phyloP scores from a whole-genome alignment of 2,888 invertebrate genomes.

The Caenorhabditis imperialis region DNA sequence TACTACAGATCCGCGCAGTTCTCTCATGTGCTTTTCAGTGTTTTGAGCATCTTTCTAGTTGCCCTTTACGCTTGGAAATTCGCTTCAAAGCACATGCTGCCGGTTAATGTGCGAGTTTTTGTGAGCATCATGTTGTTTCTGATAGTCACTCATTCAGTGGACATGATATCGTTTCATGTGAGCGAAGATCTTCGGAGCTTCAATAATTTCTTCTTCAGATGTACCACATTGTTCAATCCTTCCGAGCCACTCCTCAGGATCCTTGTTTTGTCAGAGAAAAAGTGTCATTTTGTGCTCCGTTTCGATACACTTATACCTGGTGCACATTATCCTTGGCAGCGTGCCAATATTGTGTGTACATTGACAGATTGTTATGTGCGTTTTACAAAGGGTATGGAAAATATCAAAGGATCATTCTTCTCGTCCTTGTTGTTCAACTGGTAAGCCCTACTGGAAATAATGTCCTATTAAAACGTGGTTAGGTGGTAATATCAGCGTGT shows the following conservation, averaged over 20 bases:
- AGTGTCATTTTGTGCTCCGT: constrained; percentile 50
- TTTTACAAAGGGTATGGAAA: constrained; percentile 28
- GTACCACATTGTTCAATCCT: constrained; percentile 35
- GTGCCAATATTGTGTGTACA: constrained; percentile 42
- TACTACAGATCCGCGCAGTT: constrained; percentile 43
- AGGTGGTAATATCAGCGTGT: constrained; percentile 19
- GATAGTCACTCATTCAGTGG: constrained; percentile 42
- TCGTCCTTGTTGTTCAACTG: constrained; percentile 26
- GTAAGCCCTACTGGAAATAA: constrained; percentile 4
- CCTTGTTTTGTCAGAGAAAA: constrained; percentile 41
- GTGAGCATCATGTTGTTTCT: constrained; percentile 32
- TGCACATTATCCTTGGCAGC: constrained; percentile 27
- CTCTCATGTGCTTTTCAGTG: constrained; percentile 42
- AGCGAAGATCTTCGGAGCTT: no score
- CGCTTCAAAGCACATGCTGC: constrained; percentile 31
- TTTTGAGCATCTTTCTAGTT: constrained; percentile 2
- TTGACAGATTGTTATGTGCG: constrained; percentile 36
- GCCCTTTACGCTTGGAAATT: constrained; percentile 4
- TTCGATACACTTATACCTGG: constrained; percentile 40
- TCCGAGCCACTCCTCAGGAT: background rate
- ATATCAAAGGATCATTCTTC: constrained; percentile 21
- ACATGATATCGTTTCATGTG: constrained; percentile 46
- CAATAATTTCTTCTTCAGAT: constrained; percentile 17
- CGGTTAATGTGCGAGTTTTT: constrained; percentile 35
- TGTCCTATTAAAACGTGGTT: no score